These are phyloP conservation scores for Ibidorhyncha struthersii DNA, from an alignment of 2,113 vertebrate species.

Conservation along the genomic window DNA sequence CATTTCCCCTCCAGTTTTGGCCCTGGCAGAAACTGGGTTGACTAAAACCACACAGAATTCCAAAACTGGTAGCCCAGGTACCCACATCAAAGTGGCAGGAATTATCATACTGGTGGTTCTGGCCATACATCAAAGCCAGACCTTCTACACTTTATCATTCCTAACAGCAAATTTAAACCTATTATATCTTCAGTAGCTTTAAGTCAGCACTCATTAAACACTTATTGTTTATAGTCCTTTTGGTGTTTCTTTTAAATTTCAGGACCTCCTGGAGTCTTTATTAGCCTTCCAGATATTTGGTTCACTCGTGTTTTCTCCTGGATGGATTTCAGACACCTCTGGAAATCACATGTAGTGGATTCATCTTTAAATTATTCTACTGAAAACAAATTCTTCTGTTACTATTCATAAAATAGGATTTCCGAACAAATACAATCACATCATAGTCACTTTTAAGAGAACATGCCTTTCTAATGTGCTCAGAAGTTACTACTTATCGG, in stretches of 20 bases:
- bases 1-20: constrained; percentile 60
- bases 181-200: constrained; percentile 72
- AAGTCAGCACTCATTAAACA: constrained; percentile 69
- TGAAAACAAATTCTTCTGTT: not conserved
- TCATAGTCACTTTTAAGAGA: not conserved
- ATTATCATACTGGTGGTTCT: constrained; percentile 67
- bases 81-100: constrained; percentile 69
- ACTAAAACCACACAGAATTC: constrained; percentile 71
- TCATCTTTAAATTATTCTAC: not conserved
- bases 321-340: not conserved
- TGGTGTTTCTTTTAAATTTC: constrained; percentile 4
- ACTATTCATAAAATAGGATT: not conserved
- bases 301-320: not conserved
- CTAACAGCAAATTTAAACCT: constrained; percentile 71
- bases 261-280: not conserved
- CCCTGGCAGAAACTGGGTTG: constrained; percentile 62
- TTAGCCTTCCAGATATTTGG: not conserved
- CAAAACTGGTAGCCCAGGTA: constrained; percentile 67
- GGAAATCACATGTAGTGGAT: not conserved
- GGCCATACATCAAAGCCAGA: constrained; percentile 69
- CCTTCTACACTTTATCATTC: constrained; percentile 71
- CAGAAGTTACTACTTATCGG: not conserved
- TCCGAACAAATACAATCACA: not conserved
- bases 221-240: constrained; percentile 72
- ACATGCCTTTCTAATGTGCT: not conserved